A percentile compares a stretch with the other conserved stretches of the same genome.
These are phyloP conservation scores for Papilio gigon DNA, from an alignment of 2,888 invertebrate genomes.

Conservation along the genomic window DNA sequence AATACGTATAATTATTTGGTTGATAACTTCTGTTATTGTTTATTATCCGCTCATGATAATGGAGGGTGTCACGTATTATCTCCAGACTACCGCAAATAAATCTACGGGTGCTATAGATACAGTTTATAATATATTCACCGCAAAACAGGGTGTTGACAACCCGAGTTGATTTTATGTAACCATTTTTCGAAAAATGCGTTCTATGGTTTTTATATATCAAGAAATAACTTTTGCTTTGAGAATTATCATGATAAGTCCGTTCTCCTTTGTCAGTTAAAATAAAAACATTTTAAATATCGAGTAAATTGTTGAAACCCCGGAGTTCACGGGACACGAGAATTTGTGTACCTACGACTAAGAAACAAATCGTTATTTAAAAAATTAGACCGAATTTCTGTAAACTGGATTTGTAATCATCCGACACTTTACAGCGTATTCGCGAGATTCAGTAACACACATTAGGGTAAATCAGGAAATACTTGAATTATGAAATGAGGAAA, in stretches of 20 bases:
- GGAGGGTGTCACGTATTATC: background rate
- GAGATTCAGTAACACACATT: background rate
- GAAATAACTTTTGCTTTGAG: background rate
- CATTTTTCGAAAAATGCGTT: background rate
- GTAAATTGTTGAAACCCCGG: no score
- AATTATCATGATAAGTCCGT: background rate
- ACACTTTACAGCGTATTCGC: background rate
- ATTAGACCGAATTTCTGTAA: no score
- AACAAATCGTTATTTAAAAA: no score
- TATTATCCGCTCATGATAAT: background rate
- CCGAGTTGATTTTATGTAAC: background rate
- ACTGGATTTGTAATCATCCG: no score
- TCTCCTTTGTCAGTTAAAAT: background rate
- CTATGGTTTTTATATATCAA: background rate
- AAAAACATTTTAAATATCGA: background rate
- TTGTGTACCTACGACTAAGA: no score
- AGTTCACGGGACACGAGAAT: no score
- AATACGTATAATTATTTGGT: background rate
- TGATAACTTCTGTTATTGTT: slow-evolving; percentile 14
- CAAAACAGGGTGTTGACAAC: no score
- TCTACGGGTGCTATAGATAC: background rate
- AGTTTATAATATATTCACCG: no score
- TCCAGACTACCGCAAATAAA: background rate
- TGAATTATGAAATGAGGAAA: background rate
- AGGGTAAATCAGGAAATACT: no score